Base-by-base conservation (phyloP, 1,140 invertebrate species). In the Leptoteleia sp. region DNA sequence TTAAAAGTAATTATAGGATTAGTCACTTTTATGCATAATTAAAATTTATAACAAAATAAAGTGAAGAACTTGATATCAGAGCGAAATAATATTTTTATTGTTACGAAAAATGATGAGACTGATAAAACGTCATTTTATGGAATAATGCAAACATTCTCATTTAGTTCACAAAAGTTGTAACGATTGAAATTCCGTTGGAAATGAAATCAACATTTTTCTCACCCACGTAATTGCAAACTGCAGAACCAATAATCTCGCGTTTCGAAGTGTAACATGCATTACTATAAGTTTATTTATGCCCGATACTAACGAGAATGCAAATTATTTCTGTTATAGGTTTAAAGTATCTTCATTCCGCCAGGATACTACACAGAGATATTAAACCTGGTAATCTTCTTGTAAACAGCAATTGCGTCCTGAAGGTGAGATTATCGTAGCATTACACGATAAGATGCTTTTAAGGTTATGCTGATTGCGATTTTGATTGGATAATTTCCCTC, bases 301-400 rank as follows among this genome's bases (percentile, higher is more conserved):
- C 35, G 55, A 61, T 76, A 64, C 57, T 76, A 76, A 76, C 64
- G 57, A 76, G 73, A 64, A 76, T 70, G 73, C 64, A 70, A 68
- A 37, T 52, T 12, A 76, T 82, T 82, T 84, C 82, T 81, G 45
- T 92, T 91, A 29, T 91, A 97, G 96, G 97, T 84, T 92, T 99
- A 76, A 99, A 99, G 90, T 99, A 99, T 92, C 92, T 99, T 72
- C 98, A 99, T 91, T 99, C 98, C 47, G 97, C 98, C 15, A 93
- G 96, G 84, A 99, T 99, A 86, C 92, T 99, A 40, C 98, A 99
- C 91, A 93, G 98, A 86, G 98, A 99, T 90, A 99, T 99, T 83
- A 99, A 99, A 88, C 98, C 98, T n/a, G 98, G 98, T 61, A 99
- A 99, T 90, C 92, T 99, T 61, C 92, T 99, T 82, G 98, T 99